Evolutionary conservation across 2,888 invertebrate species (phyloP).

Genomic region (Athalia cordata): DNA sequence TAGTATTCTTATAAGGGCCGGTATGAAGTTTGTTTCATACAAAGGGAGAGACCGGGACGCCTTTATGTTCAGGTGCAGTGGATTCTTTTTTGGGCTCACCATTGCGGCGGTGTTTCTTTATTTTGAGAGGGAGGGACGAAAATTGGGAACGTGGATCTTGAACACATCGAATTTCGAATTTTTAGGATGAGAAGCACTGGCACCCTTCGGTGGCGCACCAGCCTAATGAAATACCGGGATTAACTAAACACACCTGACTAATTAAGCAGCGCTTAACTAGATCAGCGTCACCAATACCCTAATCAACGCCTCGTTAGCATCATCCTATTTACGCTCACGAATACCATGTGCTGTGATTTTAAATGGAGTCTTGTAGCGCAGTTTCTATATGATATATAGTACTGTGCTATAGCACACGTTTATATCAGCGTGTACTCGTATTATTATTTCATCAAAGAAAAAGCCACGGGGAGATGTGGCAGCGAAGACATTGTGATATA

Average conservation of each 20-base stretch:
- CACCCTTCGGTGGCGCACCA: slow-evolving; percentile 55
- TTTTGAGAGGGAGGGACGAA: background rate
- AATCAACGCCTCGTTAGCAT: slow-evolving; percentile 69
- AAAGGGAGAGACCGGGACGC: no score
- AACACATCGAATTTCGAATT: background rate
- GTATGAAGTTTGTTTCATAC: background rate
- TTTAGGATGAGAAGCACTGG: slow-evolving; percentile 53
- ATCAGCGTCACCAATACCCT: slow-evolving; percentile 69
- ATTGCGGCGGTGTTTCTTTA: no score
- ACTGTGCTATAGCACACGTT: no score
- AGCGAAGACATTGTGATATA: no score
- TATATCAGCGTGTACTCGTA: no score
- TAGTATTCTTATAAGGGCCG: background rate
- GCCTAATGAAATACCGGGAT: slow-evolving; percentile 67
- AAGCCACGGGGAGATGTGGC: no score
- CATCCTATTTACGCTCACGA: slow-evolving; percentile 63
- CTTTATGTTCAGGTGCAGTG: no score
- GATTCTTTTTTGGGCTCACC: no score
- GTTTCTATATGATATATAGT: background rate
- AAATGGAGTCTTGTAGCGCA: slow-evolving; percentile 12
- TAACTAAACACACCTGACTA: slow-evolving; percentile 69
- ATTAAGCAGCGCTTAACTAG: slow-evolving; percentile 68
- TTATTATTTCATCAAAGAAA: no score
- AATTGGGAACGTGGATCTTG: background rate
- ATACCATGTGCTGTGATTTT: slow-evolving; percentile 45